A percentile compares a stretch with the other conserved stretches of the same genome.
Evolutionary conservation across 2,113 vertebrate genomes (phyloP).

Genomic region (Chaetura pelagica): DNA sequence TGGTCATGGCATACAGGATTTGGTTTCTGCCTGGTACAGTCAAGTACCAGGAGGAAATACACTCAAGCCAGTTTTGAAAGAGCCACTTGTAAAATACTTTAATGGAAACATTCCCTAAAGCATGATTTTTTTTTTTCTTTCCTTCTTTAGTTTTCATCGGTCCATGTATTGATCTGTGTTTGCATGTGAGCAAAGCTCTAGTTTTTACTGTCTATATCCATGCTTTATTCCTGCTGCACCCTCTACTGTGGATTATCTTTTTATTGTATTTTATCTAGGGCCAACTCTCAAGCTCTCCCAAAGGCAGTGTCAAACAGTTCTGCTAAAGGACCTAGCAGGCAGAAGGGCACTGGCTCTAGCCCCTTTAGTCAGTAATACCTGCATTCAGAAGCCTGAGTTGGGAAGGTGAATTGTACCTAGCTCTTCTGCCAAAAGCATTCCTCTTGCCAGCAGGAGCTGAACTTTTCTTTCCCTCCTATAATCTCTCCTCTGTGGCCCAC

Average conservation of each 20-base stretch:
- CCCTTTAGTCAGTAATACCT: neutral
- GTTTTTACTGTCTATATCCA: neutral
- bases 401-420: neutral
- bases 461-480: neutral
- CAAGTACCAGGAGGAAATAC: neutral
- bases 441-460: neutral
- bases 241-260: neutral
- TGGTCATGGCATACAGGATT: neutral
- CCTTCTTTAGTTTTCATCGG: neutral
- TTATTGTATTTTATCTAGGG: neutral
- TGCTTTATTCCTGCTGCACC: neutral
- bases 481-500: neutral
- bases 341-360: neutral
- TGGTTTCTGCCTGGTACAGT: neutral
- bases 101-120: neutral
- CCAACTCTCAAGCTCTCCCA: neutral
- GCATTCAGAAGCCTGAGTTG: neutral
- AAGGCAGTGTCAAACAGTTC: neutral
- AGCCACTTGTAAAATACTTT: neutral
- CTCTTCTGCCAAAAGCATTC: neutral
- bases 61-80: neutral
- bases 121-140: neutral
- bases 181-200: neutral
- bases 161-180: neutral
- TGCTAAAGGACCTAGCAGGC: neutral